Base-by-base conservation (phyloP, 64 coral and sea anemone genomes). In the Actinia equina region DNA sequence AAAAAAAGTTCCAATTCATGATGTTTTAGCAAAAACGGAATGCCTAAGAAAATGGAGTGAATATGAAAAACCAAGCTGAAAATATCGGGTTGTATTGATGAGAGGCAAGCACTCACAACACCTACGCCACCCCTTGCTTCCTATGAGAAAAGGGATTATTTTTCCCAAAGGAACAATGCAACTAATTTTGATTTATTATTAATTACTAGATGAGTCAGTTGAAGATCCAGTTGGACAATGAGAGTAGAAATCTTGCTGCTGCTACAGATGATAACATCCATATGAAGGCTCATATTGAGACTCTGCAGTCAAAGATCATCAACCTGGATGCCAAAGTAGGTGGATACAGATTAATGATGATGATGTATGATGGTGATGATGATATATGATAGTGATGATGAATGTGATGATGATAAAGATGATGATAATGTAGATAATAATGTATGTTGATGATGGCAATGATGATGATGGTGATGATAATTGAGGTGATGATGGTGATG, bases 241-340 rank as follows among this genome's bases (percentile, higher is more conserved):
- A 98, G 60, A 90, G 88, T 17, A 85, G 79, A 26, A 98, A 98
- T 22, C 89, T 98, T 52, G 92, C 91, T 16, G 83, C 69, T 7
- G 92, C 95, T 0, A 98, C 95, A 77, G 95, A 98, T 27, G 95
- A 98, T 46, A 98, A 98, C 77, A 98, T 98, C 69, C 86, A 86
- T 43, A 62, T 98, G 65, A 98, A 98, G 44, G 95, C 95, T 19
- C 95, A 98, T 9, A 79, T 98, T 62, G 95, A 98, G 30, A 84
- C 88, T 46, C 20, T 98, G 0, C 92, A 98, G 46, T 98, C 95
- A 22, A 93, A 86, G 69, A 94, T 94, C 77, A 98, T 98, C 54
- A 98, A 98, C 41, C 77, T 94, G 51, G 95, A 98, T 59, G 87
- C 95, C 25, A 98, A 89, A 89, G 95, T 94, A 88, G 6, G 23